These are phyloP conservation scores for Cricetomys ansorgei DNA, from an alignment of 2,113 vertebrate species.

Conservation along the genomic window DNA sequence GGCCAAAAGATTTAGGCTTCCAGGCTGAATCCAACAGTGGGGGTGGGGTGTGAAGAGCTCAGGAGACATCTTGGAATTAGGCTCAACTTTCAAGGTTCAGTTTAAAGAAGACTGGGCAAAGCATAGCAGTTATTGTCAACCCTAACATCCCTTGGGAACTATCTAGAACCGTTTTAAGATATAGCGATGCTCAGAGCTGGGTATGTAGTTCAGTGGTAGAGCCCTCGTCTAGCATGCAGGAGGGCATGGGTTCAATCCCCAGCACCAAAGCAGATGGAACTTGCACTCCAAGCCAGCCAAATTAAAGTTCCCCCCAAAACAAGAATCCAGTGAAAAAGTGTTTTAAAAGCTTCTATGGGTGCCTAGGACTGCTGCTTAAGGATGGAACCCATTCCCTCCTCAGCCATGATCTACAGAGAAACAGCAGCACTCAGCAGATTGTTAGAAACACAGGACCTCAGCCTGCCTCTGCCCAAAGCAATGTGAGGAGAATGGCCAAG, in stretches of 20 bases:
- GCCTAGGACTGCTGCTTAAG: neutral
- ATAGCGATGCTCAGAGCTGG: neutral
- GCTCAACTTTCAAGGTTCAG: neutral
- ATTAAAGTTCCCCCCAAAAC: neutral
- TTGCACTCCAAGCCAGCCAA: neutral
- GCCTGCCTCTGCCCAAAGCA: neutral
- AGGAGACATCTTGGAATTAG: neutral
- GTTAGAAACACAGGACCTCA: neutral
- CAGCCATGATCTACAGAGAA: neutral
- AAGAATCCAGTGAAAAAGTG: neutral
- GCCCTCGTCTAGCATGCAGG: neutral
- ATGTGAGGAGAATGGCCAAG: neutral
- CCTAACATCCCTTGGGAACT: neutral
- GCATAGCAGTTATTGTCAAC: neutral
- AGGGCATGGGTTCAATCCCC: neutral
- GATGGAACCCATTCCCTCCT: neutral
- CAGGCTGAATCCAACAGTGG: fast-evolving
- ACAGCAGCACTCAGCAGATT: neutral
- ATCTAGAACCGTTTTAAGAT: neutral
- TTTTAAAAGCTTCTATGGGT: neutral
- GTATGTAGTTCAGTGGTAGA: neutral
- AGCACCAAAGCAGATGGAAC: neutral
- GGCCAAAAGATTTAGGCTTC: neutral
- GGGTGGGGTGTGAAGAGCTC: too few relatives aligned
- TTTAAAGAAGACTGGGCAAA: neutral